phyloP scores from a whole-genome alignment of 2,797 vertebrate genomes.

The Meda fulgida region DNA sequence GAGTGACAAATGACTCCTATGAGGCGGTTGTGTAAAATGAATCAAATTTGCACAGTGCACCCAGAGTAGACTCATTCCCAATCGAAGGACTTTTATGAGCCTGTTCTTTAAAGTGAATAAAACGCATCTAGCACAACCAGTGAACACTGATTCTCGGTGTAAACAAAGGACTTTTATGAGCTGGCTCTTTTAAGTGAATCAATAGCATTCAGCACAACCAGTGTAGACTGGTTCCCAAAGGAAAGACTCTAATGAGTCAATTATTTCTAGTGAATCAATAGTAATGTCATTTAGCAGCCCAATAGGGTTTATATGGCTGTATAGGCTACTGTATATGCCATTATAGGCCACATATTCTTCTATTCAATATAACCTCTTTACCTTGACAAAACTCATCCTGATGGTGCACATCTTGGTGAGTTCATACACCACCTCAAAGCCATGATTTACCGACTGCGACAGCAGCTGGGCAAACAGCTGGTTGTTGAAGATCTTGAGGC shows the following conservation, averaged over 20 bases:
- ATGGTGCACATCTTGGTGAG: slow-evolving; percentile 99
- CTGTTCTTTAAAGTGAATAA: not conserved
- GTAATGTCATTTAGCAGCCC: not conserved
- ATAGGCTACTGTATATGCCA: not conserved
- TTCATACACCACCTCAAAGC: slow-evolving; percentile 97
- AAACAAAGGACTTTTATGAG: too few relatives aligned
- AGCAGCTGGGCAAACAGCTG: slow-evolving; percentile 97
- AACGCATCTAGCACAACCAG: not conserved
- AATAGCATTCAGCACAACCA: not conserved
- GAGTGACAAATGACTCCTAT: not conserved
- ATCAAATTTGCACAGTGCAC: not conserved
- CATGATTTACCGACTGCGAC: slow-evolving; percentile 95
- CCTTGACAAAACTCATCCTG: slow-evolving; percentile 99
- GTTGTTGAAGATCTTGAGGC: slow-evolving; percentile 99
- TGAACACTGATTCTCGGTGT: too few relatives aligned
- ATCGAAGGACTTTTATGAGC: too few relatives aligned
- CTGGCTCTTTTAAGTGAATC: not conserved
- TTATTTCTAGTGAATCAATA: not conserved
- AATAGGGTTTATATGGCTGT: not conserved
- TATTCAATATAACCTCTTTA: slow-evolving; percentile 66
- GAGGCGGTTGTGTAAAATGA: not conserved
- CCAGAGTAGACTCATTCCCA: not conserved
- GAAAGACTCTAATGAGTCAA: not conserved
- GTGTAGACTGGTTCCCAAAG: not conserved
- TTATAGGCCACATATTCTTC: not conserved